Percentiles rank a stretch among this genome's conserved stretches.
phyloP scores from a whole-genome alignment of 2,113 vertebrate genomes.

The Mellivora capensis region DNA sequence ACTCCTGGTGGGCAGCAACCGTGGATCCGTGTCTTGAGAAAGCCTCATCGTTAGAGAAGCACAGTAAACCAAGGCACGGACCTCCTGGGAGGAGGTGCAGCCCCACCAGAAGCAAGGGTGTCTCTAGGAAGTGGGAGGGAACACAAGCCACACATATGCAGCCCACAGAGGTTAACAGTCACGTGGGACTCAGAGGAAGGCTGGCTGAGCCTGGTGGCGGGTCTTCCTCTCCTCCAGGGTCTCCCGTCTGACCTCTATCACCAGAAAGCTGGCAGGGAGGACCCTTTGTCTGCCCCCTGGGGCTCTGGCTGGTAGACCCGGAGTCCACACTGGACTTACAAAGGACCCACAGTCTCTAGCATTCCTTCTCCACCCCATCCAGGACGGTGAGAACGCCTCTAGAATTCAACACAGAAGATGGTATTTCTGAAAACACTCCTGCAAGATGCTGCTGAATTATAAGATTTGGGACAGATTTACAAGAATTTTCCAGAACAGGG shows the following conservation, averaged over 20 bases:
- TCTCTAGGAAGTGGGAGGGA: neutral
- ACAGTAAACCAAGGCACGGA: neutral
- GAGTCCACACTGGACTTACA: neutral
- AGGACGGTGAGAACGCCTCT: no score
- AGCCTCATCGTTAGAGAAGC: neutral
- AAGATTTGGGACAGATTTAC: neutral
- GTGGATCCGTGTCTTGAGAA: neutral
- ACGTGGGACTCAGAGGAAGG: neutral
- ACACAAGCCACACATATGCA: rapidly evolving
- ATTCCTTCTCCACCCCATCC: no score
- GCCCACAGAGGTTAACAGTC: neutral
- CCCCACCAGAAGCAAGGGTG: no score
- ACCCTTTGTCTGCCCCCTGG: no score
- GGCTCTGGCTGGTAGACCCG: neutral
- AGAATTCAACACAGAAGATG: neutral
- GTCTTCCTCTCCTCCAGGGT: neutral
- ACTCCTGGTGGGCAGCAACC: neutral
- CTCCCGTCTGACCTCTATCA: neutral
- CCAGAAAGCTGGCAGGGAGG: neutral
- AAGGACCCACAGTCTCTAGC: neutral
- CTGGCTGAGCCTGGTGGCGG: neutral
- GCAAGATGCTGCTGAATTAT: neutral
- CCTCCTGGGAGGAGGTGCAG: rapidly evolving
- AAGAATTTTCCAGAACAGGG: neutral
- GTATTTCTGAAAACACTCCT: neutral